Evolutionary conservation across 2,888 invertebrate species (phyloP).

Genomic region (Troides aeacus): DNA sequence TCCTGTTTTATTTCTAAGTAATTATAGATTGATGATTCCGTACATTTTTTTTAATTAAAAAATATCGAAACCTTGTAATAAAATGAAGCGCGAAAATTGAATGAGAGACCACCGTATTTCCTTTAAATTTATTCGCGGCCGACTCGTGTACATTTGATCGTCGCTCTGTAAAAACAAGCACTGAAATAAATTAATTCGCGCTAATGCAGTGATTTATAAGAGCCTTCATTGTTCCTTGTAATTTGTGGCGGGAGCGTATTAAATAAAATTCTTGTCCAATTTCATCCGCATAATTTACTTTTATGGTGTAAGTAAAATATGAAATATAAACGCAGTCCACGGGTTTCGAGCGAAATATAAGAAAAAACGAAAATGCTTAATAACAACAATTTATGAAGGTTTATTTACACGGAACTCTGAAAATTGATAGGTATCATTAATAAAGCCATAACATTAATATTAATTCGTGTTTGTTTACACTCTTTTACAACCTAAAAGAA

Average conservation of each 20-base stretch:
- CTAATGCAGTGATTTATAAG: conserved; percentile 24
- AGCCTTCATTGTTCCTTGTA: conserved; percentile 18
- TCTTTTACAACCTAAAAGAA: no score
- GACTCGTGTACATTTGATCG: conserved; percentile 2
- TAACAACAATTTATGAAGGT: not conserved
- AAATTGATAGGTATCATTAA: not conserved
- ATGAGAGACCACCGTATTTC: not conserved
- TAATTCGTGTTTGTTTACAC: not conserved
- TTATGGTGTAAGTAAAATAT: conserved; percentile 3
- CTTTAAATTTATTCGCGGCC: conserved; percentile 4
- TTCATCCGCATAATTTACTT: conserved; percentile 21
- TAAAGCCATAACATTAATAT: not conserved
- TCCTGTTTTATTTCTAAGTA: no score
- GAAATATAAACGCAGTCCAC: not conserved
- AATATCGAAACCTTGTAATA: not conserved
- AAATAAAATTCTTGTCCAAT: conserved; percentile 17
- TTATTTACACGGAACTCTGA: not conserved
- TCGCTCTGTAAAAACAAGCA: conserved; percentile 11
- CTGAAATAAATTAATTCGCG: conserved; percentile 22
- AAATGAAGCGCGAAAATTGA: not conserved
- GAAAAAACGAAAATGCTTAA: not conserved
- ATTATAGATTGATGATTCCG: no score
- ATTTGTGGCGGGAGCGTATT: conserved; percentile 17
- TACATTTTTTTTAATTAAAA: no score
- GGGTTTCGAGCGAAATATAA: not conserved